Evolutionary conservation across 23 tunicate genomes (phyloP).

Genomic region (Trididemnum clinides): DNA sequence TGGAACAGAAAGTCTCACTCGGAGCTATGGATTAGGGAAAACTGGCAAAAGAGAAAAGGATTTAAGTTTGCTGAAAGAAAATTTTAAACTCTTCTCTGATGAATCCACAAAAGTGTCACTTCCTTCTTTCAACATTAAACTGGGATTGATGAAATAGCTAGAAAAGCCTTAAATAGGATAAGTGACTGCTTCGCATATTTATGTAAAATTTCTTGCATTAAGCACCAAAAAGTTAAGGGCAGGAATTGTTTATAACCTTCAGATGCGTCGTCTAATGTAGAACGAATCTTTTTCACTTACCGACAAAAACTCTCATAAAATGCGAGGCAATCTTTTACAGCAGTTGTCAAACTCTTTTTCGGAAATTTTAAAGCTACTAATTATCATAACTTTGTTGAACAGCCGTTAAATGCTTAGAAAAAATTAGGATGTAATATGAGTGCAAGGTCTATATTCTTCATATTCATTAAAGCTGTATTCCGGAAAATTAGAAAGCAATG

Average conservation of each 20-base stretch:
- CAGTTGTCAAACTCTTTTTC: not conserved
- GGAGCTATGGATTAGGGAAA: slow-evolving; percentile 5
- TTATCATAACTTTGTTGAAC: slow-evolving; percentile 1
- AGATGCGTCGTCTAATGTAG: slow-evolving; percentile 11
- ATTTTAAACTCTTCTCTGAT: too few species aligned
- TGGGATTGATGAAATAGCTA: slow-evolving; percentile 26
- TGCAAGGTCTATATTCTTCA: slow-evolving; percentile 22
- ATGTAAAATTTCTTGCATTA: not conserved
- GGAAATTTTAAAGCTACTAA: slow-evolving; percentile 5
- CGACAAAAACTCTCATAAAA: not conserved
- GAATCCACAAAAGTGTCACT: not conserved
- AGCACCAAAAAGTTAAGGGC: slow-evolving; percentile 17
- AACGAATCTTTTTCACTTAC: not conserved
- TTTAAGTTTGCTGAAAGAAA: slow-evolving; percentile 9
- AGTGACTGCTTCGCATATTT: slow-evolving; percentile 20
- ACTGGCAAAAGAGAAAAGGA: slow-evolving; percentile 1
- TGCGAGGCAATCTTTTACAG: slow-evolving; percentile 28
- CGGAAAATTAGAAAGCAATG: not conserved
- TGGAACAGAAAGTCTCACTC: slow-evolving; percentile 16
- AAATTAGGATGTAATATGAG: slow-evolving; percentile 25
- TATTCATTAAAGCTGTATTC: not conserved
- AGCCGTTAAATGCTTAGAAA: slow-evolving; percentile 5
- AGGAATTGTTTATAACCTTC: slow-evolving; percentile 22
- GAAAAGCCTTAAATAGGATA: slow-evolving; percentile 15
- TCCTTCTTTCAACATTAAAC: slow-evolving; percentile 24